Evolutionary conservation across 2,888 invertebrate species (phyloP), one percentile per base, ranked within the genome.

Genomic region (Anticlea derivata): DNA sequence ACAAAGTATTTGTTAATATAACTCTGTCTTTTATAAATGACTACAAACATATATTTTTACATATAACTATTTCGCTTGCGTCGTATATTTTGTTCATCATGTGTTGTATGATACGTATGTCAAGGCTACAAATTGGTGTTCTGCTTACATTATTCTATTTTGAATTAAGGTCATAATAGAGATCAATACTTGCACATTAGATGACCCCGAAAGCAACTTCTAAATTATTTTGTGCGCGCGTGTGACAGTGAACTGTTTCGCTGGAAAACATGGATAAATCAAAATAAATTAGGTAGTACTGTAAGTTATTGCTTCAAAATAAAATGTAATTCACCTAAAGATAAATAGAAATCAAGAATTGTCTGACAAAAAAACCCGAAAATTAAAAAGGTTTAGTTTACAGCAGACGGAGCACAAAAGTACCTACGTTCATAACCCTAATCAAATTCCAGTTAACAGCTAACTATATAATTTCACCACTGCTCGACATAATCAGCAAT

Each of bases 51-150:
- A 52, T 58, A 53, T 44, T 53, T n/a, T 58, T 54, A 57, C 41
- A 48, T 47, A 50, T 43, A 31, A 48, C 56, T 50, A 52, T 46
- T 47, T 35, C 6, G 33, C 22, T 33, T 47, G 39, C 43, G 29
- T 39, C 54, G 49, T 58, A 51, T 55, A 51, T 59, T 44, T 39
- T 51, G 55, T 57, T 55, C 51, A 55, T 60, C 37, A 52, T 56
- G 50, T 61, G 54, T 54, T 65, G 61, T 58, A 63, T 4, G 17
- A n/a, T 17, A 17, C 61, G 63, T 60, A 60, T 60, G 72, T 74
- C 73, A 83, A 86, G 83, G 83, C 86, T 86, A 85, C 75, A 62
- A 72, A 75, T 88, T 88, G 87, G 88, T 87, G 87, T 88, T 86
- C 77, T 74, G 71, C 80, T 86, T 86, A 83, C 77, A 71, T 83